phyloP scores from a whole-genome alignment of 2,797 vertebrate species.

The Myotis pilosus region DNA sequence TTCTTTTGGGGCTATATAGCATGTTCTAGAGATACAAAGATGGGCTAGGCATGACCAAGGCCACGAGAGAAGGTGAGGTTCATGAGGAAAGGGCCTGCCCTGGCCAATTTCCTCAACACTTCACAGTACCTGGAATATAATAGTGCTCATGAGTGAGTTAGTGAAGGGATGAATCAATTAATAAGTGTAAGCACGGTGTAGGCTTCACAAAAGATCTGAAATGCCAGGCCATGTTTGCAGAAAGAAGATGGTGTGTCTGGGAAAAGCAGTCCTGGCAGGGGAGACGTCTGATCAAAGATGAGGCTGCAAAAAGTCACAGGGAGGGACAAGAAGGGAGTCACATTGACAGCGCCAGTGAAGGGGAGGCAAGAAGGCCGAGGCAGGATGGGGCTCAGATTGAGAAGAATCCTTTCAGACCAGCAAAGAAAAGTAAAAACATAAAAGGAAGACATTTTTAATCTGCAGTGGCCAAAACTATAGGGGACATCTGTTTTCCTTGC shows the following conservation, averaged over 20 bases:
- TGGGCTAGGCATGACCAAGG: too few species aligned
- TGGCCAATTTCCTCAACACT: not conserved
- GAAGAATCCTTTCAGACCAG: not conserved
- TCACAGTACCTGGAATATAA: rapidly evolving
- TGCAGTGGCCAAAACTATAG: not conserved
- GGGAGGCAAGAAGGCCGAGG: not conserved
- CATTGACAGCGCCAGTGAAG: rapidly evolving
- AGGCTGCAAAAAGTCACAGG: not conserved
- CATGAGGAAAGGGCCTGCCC: not conserved
- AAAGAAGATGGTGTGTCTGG: not conserved
- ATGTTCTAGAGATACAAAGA: not conserved
- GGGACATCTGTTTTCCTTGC: not conserved
- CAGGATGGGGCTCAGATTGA: not conserved
- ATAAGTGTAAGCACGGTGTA: rapidly evolving
- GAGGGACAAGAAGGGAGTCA: too few species aligned
- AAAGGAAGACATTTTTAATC: not conserved
- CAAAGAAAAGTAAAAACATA: not conserved
- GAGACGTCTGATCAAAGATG: not conserved
- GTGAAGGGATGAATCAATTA: not conserved
- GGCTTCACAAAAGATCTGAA: too few species aligned
- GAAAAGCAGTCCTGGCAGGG: not conserved
- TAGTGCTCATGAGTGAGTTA: not conserved
- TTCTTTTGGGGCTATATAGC: not conserved
- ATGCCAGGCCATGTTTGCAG: not conserved
- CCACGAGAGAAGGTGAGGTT: not conserved